These are phyloP conservation scores for Odontocerum albicorne DNA, from an alignment of 2,888 invertebrate species.

Conservation along the genomic window DNA sequence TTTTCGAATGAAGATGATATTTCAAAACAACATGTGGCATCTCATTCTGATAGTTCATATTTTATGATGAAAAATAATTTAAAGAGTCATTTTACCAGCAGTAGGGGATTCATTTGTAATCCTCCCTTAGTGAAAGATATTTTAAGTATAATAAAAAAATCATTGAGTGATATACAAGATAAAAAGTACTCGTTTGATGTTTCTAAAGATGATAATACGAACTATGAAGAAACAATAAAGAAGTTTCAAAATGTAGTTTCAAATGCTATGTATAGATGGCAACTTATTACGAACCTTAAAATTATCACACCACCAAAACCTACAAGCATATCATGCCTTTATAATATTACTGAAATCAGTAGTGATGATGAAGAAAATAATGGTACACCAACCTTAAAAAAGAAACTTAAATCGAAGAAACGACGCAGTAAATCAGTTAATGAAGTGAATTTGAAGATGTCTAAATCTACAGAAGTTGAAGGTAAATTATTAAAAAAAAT, in stretches of 20 bases:
- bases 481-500: too few relatives aligned
- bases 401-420: slow-evolving; percentile 46
- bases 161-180: slow-evolving; percentile 54
- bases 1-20: slow-evolving; percentile 57
- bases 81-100: slow-evolving; percentile 11
- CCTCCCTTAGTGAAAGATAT: slow-evolving; percentile 61
- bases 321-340: slow-evolving; percentile 51
- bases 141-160: slow-evolving; percentile 58
- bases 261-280: slow-evolving; percentile 73
- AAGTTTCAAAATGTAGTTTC: slow-evolving; percentile 47
- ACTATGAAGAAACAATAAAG: slow-evolving; percentile 35
- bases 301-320: slow-evolving; percentile 52
- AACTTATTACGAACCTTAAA: slow-evolving; percentile 63
- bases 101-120: slow-evolving; percentile 59
- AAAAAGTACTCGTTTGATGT: too few relatives aligned
- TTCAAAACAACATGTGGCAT: slow-evolving; percentile 50
- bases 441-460: slow-evolving; percentile 37
- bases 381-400: slow-evolving; percentile 45
- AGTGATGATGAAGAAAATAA: slow-evolving; percentile 50
- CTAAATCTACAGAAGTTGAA: too few relatives aligned
- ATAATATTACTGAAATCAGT: slow-evolving; percentile 49
- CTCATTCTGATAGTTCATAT: slow-evolving; percentile 55
- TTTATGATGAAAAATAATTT: slow-evolving; percentile 40
- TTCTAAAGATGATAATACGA: slow-evolving; percentile 43
- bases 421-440: slow-evolving; percentile 48